These are phyloP conservation scores for Trissolcus japonicus DNA, from an alignment of 2,888 invertebrate genomes.

Conservation along the genomic window DNA sequence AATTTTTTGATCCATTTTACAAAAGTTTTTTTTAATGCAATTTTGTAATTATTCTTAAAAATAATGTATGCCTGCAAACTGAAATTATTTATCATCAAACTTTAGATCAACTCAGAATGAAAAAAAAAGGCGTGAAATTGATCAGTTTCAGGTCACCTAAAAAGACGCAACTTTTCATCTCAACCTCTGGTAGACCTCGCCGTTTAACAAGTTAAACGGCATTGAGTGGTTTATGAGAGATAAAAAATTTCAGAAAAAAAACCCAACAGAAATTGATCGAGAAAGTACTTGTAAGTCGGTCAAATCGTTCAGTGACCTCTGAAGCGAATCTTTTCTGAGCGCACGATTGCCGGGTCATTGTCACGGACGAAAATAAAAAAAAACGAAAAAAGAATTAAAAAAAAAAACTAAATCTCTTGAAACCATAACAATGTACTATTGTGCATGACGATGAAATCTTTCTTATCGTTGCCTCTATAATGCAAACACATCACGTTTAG, in stretches of 20 bases:
- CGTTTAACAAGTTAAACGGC: constrained; percentile 1
- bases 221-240: not conserved
- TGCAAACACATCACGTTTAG: constrained; percentile 31
- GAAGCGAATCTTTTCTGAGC: constrained; percentile 29
- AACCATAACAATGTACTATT: constrained; percentile 32
- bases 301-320: constrained; percentile 63
- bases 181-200: not conserved
- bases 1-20: no score
- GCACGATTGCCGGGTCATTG: constrained; percentile 61
- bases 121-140: not conserved
- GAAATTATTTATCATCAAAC: no score
- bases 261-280: constrained; percentile 31
- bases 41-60: no score
- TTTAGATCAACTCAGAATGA: no score
- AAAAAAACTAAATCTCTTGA: constrained; percentile 16
- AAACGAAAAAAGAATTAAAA: constrained; percentile 43
- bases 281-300: constrained; percentile 72
- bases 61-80: no score
- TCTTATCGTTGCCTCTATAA: constrained; percentile 22
- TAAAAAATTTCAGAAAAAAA: constrained; percentile 2
- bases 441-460: constrained; percentile 9
- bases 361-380: constrained; percentile 63
- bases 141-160: not conserved
- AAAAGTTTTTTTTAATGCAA: no score
- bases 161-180: not conserved